These are phyloP conservation scores for Disparrhopalites patrizii DNA, from an alignment of 2,888 invertebrate species.

Conservation along the genomic window DNA sequence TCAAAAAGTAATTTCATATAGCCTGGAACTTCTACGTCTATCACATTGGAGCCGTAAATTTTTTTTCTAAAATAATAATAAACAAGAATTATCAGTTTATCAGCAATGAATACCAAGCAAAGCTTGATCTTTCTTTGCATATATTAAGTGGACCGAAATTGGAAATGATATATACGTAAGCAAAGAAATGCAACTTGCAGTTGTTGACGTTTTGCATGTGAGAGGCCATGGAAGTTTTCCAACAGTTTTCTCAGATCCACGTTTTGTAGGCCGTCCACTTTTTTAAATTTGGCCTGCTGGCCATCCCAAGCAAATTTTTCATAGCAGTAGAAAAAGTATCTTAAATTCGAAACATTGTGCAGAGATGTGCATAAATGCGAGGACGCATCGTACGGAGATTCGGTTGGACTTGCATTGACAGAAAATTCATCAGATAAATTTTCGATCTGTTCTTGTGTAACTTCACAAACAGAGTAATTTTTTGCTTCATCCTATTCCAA, in stretches of 20 bases:
- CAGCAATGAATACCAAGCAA: too few relatives aligned
- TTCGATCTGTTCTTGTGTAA: constrained; percentile 5
- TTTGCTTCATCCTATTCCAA: constrained; percentile 12
- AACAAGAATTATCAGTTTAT: constrained; percentile 7
- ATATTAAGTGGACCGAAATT: too few relatives aligned
- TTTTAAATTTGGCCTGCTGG: constrained; percentile 44
- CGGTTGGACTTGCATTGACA: constrained; percentile 9
- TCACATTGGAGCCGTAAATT: constrained; percentile 79
- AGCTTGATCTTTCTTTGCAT: too few relatives aligned
- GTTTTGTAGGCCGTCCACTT: constrained; percentile 49
- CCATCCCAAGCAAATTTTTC: constrained; percentile 50
- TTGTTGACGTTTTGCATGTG: constrained; percentile 26
- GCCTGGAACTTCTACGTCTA: constrained; percentile 71
- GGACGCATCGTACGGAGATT: constrained; percentile 5
- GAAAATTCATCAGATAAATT: constrained; percentile 14
- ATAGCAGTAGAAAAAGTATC: constrained; percentile 49
- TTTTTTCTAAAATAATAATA: constrained; percentile 58
- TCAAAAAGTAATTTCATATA: constrained; percentile 67
- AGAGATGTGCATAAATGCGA: constrained; percentile 14
- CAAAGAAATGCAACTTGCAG: constrained; percentile 28
- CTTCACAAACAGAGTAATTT: constrained; percentile 22
- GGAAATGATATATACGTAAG: too few relatives aligned
- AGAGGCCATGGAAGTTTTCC: constrained; percentile 31
- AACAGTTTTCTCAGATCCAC: constrained; percentile 29
- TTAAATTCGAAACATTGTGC: constrained; percentile 25